phyloP scores from a whole-genome alignment of 2,888 invertebrate species.

The Chaetoderma sp. region DNA sequence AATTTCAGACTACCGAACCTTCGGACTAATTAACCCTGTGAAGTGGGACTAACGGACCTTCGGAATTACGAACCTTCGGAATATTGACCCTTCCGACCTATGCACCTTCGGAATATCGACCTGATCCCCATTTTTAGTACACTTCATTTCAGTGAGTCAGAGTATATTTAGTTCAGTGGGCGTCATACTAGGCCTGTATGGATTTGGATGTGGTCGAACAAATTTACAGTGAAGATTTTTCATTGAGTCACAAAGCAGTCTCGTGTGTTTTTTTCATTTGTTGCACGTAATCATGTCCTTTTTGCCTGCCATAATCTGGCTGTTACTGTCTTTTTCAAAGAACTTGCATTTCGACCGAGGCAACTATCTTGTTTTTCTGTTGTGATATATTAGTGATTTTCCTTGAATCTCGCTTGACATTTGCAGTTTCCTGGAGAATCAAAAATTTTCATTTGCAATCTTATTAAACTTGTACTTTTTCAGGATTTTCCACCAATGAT shows the following conservation, averaged over 20 bases:
- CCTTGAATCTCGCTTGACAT: not conserved
- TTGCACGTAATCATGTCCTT: constrained; percentile 25
- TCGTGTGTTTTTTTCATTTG: constrained; percentile 33
- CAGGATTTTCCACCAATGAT: constrained; percentile 5
- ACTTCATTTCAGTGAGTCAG: too few relatives aligned
- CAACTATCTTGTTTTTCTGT: not conserved
- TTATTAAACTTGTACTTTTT: not conserved
- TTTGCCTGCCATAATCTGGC: constrained; percentile 35
- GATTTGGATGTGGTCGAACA: too few relatives aligned
- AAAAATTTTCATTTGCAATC: not conserved
- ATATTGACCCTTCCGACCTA: too few relatives aligned
- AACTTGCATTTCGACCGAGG: not conserved
- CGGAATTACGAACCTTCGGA: too few relatives aligned
- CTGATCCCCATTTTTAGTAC: too few relatives aligned
- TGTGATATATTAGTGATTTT: not conserved
- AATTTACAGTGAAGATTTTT: constrained; percentile 34
- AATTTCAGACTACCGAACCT: too few relatives aligned
- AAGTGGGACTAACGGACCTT: too few relatives aligned
- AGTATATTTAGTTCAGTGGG: too few relatives aligned
- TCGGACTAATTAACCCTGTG: too few relatives aligned
- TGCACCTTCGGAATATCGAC: too few relatives aligned
- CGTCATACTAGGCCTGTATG: too few relatives aligned
- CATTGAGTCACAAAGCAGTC: constrained; percentile 30
- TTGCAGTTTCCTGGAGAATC: not conserved
- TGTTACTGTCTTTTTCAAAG: constrained; percentile 30